Percentiles rank a stretch among this genome's conserved stretches.
Evolutionary conservation across 92 coral and sea anemone species (phyloP).

Genomic region (Porites cylindrica): DNA sequence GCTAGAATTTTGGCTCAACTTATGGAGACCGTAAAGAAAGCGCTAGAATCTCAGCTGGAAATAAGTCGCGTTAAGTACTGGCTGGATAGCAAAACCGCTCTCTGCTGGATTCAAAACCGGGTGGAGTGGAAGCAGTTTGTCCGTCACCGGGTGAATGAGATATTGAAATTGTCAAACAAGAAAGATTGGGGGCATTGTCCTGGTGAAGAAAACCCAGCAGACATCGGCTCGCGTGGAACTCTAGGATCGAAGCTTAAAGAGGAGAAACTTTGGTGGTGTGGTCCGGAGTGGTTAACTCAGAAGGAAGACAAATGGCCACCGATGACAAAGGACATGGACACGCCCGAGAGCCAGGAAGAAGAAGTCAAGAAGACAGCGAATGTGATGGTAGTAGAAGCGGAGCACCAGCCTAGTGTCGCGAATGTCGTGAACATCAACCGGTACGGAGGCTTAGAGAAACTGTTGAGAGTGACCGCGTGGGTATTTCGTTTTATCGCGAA

Average conservation of each 20-base stretch:
- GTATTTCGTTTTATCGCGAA: slow-evolving; percentile 25
- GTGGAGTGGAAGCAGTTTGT: slow-evolving; percentile 82
- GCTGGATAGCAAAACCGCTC: slow-evolving; percentile 70
- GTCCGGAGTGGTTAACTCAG: slow-evolving; percentile 34
- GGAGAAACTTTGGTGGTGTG: slow-evolving; percentile 32
- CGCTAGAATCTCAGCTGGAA: slow-evolving; percentile 28
- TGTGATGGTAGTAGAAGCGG: not conserved
- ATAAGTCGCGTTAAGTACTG: slow-evolving; percentile 32
- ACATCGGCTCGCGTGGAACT: slow-evolving; percentile 55
- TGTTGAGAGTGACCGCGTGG: slow-evolving; percentile 42
- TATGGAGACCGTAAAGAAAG: slow-evolving; percentile 48
- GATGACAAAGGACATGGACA: slow-evolving; percentile 1
- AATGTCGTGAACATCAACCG: slow-evolving; percentile 33
- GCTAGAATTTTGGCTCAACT: slow-evolving; percentile 64
- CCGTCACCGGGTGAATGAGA: slow-evolving; percentile 63
- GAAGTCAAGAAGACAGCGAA: slow-evolving; percentile 38
- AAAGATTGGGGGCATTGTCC: slow-evolving; percentile 65
- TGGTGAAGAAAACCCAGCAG: slow-evolving; percentile 67
- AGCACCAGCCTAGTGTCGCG: not conserved
- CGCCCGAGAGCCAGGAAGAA: slow-evolving; percentile 44
- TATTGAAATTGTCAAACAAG: slow-evolving; percentile 48
- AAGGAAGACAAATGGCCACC: slow-evolving; percentile 44
- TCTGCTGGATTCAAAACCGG: slow-evolving; percentile 68
- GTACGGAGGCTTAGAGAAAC: slow-evolving; percentile 17
- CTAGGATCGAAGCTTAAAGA: slow-evolving; percentile 41